A percentile compares a stretch with the other conserved stretches of the same genome.
These are phyloP conservation scores for Eustalomyia histrio DNA, from an alignment of 2,888 invertebrate genomes.

Conservation along the genomic window DNA sequence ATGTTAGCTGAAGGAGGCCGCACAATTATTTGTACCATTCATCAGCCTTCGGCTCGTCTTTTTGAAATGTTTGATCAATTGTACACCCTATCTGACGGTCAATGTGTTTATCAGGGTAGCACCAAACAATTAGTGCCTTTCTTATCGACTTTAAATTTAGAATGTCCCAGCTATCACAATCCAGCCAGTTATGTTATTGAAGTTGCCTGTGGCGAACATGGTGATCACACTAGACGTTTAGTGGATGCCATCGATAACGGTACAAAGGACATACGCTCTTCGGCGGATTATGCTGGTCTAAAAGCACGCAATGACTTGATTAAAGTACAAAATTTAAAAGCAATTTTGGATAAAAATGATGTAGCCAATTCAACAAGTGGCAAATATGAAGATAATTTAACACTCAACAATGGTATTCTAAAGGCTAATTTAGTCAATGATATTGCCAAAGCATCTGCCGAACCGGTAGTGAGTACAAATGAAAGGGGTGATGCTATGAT, in stretches of 20 bases:
- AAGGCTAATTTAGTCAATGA: conserved; percentile 84
- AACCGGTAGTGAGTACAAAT: conserved; percentile 70
- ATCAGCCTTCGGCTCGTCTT: conserved; percentile 96
- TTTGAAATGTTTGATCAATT: conserved; percentile 98
- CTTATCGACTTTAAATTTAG: conserved; percentile 88
- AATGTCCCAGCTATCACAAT: conserved; percentile 97
- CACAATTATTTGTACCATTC: conserved; percentile 94
- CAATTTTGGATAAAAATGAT: conserved; percentile 82
- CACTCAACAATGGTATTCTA: conserved; percentile 77
- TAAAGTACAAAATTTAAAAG: conserved; percentile 80
- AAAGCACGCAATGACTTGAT: conserved; percentile 81
- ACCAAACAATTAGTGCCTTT: conserved; percentile 91
- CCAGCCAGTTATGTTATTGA: conserved; percentile 98
- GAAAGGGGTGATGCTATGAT: conserved; percentile 78
- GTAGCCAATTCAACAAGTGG: conserved; percentile 73
- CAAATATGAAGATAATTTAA: conserved; percentile 76
- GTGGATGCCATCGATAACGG: conserved; percentile 93
- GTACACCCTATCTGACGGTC: conserved; percentile 95
- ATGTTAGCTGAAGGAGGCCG: conserved; percentile 93
- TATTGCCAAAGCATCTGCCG: conserved; percentile 79
- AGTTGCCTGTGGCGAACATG: conserved; percentile 97
- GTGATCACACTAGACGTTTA: conserved; percentile 91
- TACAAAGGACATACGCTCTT: conserved; percentile 87
- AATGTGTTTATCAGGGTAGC: conserved; percentile 96
- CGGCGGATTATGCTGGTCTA: conserved; percentile 84